A percentile compares a stretch with the other conserved stretches of the same genome.
phyloP scores from a whole-genome alignment of 2,888 invertebrate species.

The Alloscopus bannaensis region DNA sequence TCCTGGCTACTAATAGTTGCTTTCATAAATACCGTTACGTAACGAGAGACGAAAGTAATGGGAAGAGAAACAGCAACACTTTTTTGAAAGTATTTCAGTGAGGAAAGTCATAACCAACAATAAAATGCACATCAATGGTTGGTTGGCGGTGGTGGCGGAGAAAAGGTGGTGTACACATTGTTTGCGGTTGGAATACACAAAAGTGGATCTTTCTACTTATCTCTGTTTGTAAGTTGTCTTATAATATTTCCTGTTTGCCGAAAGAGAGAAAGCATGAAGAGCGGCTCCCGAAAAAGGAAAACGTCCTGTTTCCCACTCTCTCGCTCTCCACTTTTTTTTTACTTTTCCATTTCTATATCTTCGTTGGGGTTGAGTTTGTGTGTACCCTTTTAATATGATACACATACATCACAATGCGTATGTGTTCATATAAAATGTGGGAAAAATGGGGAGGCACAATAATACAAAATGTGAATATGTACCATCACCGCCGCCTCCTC shows the following conservation, averaged over 20 bases:
- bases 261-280: constrained; percentile 26
- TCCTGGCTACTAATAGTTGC: too few relatives aligned
- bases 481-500: constrained; percentile 10
- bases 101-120: too few relatives aligned
- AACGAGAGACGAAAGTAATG: too few relatives aligned
- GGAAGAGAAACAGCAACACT: too few relatives aligned
- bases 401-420: not conserved
- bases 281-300: constrained; percentile 3
- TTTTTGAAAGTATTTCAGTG: too few relatives aligned
- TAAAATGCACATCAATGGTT: too few relatives aligned
- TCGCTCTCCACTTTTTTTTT: constrained; percentile 20
- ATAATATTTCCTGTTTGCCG: constrained; percentile 54
- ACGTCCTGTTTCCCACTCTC: constrained; percentile 10
- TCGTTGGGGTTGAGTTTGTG: not conserved
- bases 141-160: constrained; percentile 18
- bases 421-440: not conserved
- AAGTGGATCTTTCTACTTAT: constrained; percentile 50
- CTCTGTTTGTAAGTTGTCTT: constrained; percentile 54
- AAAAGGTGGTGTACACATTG: constrained; percentile 28
- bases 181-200: constrained; percentile 60
- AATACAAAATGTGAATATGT: constrained; percentile 1
- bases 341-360: constrained; percentile 6
- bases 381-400: constrained; percentile 6
- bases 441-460: not conserved
- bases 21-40: too few relatives aligned